Conservation (phyloP, 2,113 vertebrate genomes). For the Elachura formosa region DNA sequence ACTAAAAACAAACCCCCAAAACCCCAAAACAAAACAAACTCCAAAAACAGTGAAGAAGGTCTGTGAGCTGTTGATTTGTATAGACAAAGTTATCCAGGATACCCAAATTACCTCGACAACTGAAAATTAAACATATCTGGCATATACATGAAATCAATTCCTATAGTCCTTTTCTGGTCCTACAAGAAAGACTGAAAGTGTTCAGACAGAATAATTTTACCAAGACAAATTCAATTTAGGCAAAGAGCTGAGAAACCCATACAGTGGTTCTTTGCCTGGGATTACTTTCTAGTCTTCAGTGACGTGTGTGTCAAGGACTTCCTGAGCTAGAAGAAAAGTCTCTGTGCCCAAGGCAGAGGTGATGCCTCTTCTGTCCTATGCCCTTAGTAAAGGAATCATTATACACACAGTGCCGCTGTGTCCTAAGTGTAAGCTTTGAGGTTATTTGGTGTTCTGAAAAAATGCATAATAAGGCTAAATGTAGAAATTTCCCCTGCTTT, state of each 20-base stretch:
- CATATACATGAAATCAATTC: background rate
- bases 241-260: background rate
- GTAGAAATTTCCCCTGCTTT: background rate
- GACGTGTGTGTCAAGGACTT: background rate
- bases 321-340: background rate
- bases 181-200: background rate
- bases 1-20: background rate
- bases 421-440: background rate
- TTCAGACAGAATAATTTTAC: background rate
- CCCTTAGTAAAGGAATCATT: background rate
- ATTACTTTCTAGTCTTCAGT: background rate
- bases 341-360: background rate
- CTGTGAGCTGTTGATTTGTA: background rate
- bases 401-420: background rate
- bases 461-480: background rate
- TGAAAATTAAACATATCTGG: background rate
- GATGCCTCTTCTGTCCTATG: background rate
- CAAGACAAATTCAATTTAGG: background rate
- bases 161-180: background rate
- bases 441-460: background rate
- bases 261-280: background rate
- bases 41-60: background rate
- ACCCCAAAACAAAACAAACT: background rate
- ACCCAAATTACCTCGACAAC: background rate
- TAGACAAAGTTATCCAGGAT: background rate